Percentiles rank a stretch among this genome's conserved stretches.
phyloP scores from a whole-genome alignment of 2,888 invertebrate genomes.

The Epistrophe grossulariae region DNA sequence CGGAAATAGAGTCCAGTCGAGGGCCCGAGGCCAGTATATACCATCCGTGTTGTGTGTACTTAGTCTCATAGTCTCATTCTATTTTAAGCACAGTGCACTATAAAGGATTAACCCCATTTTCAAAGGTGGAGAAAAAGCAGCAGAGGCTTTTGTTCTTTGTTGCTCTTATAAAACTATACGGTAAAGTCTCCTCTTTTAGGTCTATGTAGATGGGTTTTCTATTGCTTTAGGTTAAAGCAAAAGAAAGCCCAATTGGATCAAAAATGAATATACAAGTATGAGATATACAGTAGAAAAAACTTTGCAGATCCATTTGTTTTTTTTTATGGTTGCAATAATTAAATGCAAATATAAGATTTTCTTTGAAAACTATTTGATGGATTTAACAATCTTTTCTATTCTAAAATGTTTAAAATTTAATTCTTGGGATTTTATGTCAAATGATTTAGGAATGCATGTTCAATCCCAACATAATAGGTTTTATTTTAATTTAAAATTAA shows the following conservation, averaged over 20 bases:
- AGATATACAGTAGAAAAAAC: too few species aligned
- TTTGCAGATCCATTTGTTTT: too few species aligned
- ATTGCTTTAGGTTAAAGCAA: not conserved
- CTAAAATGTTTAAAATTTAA: not conserved
- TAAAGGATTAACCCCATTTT: conserved; percentile 6
- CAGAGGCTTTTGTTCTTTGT: not conserved
- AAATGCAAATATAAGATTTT: conserved; percentile 55
- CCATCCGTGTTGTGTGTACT: not conserved
- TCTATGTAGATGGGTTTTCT: not conserved
- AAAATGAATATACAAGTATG: not conserved
- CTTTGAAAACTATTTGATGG: not conserved
- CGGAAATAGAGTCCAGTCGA: conserved; percentile 29
- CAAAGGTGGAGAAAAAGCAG: not conserved
- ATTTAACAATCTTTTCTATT: not conserved
- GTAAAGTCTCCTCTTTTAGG: not conserved
- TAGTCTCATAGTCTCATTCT: conserved; percentile 33
- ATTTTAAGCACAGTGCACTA: conserved; percentile 42
- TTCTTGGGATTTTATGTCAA: too few species aligned
- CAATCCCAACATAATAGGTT: too few species aligned
- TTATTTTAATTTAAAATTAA: too few species aligned
- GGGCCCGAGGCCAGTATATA: not conserved
- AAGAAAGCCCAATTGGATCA: conserved; percentile 21
- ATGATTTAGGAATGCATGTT: too few species aligned
- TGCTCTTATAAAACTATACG: not conserved
- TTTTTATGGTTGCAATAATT: not conserved